Evolutionary conservation across 2,888 invertebrate species (phyloP).

Genomic region (Morpho helenor): DNA sequence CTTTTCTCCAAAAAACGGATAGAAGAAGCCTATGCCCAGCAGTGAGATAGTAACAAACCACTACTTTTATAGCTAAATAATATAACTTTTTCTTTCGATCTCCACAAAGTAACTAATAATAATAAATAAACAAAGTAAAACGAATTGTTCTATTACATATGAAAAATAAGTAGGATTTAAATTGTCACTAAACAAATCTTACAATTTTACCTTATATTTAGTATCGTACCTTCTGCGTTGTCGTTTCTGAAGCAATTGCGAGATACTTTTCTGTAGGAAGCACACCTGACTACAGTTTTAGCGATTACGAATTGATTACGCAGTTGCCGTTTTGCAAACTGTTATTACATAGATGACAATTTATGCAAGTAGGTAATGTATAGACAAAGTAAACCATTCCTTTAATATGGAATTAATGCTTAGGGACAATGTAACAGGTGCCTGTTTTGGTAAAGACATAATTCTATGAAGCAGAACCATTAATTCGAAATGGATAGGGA

Average conservation of each 20-base stretch:
- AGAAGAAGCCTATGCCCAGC: too few relatives aligned
- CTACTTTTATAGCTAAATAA: too few relatives aligned
- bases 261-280: slow-evolving; percentile 19
- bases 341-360: slow-evolving; percentile 25
- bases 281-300: slow-evolving; percentile 19
- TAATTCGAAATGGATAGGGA: too few relatives aligned
- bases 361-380: slow-evolving; percentile 20
- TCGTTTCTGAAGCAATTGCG: slow-evolving; percentile 19
- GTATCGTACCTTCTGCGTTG: slow-evolving; percentile 6
- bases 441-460: slow-evolving; percentile 8
- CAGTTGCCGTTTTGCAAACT: slow-evolving; percentile 11
- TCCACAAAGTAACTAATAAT: too few relatives aligned
- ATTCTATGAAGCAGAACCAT: not conserved
- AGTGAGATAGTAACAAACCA: too few relatives aligned
- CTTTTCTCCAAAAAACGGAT: too few relatives aligned
- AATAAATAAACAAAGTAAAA: too few relatives aligned
- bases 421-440: not conserved
- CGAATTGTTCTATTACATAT: too few relatives aligned
- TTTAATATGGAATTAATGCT: slow-evolving; percentile 8
- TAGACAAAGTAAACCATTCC: slow-evolving; percentile 16
- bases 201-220: not conserved
- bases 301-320: slow-evolving; percentile 22
- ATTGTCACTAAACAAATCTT: not conserved
- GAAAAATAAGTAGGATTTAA: too few relatives aligned
- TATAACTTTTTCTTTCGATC: too few relatives aligned